A percentile compares a stretch with the other conserved stretches of the same genome.
Conservation (phyloP, 2,797 vertebrate species). For the Spinus olivaceus region DNA sequence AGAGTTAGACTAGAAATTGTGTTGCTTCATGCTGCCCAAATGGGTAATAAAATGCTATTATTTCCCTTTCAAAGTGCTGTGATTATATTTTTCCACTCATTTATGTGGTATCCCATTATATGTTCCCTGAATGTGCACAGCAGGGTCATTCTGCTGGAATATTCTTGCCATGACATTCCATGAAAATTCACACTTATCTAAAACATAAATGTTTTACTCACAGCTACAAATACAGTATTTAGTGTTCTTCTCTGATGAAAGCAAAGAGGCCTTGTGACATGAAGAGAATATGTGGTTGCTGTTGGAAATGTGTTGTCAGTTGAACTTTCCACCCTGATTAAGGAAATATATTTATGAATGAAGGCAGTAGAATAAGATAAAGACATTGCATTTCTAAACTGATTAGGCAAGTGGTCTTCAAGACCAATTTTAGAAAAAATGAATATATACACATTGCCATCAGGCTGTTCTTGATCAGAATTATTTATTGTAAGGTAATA, state of each 20-base stretch:
- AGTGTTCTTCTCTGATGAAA: neutral
- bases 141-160: neutral
- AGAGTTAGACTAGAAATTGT: neutral
- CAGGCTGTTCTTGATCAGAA: neutral
- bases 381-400: neutral
- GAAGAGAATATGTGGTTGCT: neutral
- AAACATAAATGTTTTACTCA: neutral
- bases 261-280: neutral
- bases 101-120: neutral
- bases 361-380: neutral
- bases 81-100: slow-evolving; percentile 2
- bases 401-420: neutral
- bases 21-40: slow-evolving; percentile 4
- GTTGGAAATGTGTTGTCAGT: neutral
- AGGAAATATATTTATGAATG: neutral
- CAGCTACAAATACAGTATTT: neutral
- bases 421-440: neutral
- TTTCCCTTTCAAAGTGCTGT: neutral
- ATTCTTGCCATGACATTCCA: neutral
- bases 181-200: neutral
- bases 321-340: neutral
- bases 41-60: slow-evolving; percentile 15
- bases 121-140: neutral
- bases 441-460: neutral
- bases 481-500: neutral